Evolutionary conservation across 2,113 vertebrate genomes (phyloP).

Genomic region (Echinops telfairi): DNA sequence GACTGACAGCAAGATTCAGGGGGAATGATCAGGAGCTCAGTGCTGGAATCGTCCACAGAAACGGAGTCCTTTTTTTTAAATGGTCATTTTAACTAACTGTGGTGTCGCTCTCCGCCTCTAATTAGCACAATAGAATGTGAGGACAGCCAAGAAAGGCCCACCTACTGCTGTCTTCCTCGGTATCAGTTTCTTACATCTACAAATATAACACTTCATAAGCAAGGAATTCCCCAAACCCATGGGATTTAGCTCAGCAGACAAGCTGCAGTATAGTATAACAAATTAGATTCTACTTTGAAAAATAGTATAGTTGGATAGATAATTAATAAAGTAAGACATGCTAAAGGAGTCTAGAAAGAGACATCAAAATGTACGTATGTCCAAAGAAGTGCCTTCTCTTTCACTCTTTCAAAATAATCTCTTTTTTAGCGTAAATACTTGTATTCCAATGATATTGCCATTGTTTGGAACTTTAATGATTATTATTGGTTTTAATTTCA

Average conservation of each 20-base stretch:
- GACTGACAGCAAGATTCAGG: background rate
- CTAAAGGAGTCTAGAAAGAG: too few relatives aligned
- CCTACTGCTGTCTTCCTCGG: background rate
- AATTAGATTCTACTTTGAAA: background rate
- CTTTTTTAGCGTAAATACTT: too few relatives aligned
- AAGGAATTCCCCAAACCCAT: background rate
- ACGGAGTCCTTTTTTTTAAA: constrained; percentile 24
- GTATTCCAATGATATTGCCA: too few relatives aligned
- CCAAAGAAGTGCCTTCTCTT: too few relatives aligned
- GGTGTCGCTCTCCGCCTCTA: background rate
- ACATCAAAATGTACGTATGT: too few relatives aligned
- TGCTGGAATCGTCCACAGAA: constrained; percentile 4
- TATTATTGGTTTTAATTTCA: too few relatives aligned
- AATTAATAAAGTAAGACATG: too few relatives aligned
- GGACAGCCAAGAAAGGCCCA: background rate
- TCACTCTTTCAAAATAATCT: too few relatives aligned
- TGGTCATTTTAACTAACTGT: background rate
- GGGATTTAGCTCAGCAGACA: background rate
- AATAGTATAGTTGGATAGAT: too few relatives aligned
- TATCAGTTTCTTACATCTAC: background rate
- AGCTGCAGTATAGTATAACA: background rate
- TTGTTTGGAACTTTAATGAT: too few relatives aligned
- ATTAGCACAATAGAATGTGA: background rate
- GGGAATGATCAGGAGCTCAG: background rate
- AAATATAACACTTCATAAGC: background rate